phyloP scores from a whole-genome alignment of 2,888 invertebrate species.

The Thalpophila matura region DNA sequence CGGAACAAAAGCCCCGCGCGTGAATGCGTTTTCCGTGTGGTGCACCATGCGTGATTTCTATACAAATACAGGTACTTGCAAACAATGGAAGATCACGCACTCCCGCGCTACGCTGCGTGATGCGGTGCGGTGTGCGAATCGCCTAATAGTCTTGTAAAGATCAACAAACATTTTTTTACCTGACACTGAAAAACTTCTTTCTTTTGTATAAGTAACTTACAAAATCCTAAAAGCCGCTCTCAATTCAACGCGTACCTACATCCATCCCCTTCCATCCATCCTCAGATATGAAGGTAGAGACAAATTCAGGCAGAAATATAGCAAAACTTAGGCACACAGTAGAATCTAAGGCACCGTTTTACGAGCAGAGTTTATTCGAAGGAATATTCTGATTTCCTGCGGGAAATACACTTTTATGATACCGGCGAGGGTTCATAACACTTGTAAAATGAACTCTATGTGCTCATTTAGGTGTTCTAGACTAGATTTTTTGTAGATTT shows the following conservation, averaged over 20 bases:
- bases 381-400: conserved; percentile 55
- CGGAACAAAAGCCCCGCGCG: no score
- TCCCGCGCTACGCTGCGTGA: no score
- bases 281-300: conserved; percentile 11
- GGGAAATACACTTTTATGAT: conserved; percentile 56
- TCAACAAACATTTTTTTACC: no score
- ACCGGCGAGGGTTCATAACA: conserved; percentile 39
- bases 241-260: conserved; percentile 11
- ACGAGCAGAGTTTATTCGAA: conserved; percentile 26
- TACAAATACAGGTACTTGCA: no score
- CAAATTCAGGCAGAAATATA: conserved; percentile 30
- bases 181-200: no score
- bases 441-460: conserved; percentile 16
- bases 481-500: conserved; percentile 14
- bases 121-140: no score
- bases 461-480: conserved; percentile 28
- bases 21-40: no score
- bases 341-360: conserved; percentile 29
- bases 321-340: conserved; percentile 36
- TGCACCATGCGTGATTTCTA: no score
- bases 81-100: no score
- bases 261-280: neutral
- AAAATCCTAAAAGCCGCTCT: no score
- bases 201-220: no score
- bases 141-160: no score